phyloP scores from a whole-genome alignment of 2,113 vertebrate genomes.

The Calidris pygmaea region DNA sequence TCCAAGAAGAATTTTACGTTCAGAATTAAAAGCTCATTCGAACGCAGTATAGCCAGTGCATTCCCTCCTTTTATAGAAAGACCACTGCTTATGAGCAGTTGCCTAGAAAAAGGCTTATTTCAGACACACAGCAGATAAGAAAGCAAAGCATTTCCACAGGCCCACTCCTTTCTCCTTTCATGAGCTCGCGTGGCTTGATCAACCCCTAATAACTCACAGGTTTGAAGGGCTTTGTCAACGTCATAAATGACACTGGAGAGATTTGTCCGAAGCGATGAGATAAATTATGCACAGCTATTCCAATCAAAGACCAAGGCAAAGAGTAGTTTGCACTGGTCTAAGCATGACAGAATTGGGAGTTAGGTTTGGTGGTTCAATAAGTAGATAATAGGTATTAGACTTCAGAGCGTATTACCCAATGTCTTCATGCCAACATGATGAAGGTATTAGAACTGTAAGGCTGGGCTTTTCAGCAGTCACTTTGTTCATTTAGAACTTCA shows the following conservation, averaged over 20 bases:
- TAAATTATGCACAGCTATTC: background rate
- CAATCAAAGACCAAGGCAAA: background rate
- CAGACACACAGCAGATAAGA: background rate
- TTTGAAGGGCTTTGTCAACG: background rate
- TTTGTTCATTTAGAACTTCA: background rate
- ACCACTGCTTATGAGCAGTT: background rate
- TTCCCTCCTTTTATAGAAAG: constrained; percentile 1
- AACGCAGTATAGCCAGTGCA: background rate
- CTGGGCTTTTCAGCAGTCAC: background rate
- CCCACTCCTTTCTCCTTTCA: background rate
- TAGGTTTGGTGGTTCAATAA: background rate
- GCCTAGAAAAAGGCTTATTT: background rate
- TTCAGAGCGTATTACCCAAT: background rate
- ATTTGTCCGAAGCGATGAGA: background rate
- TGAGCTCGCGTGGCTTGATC: background rate
- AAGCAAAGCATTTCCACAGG: background rate
- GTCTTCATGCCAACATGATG: background rate
- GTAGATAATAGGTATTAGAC: background rate
- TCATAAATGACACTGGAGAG: background rate
- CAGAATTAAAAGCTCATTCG: background rate
- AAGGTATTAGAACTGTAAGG: background rate
- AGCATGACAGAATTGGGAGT: background rate
- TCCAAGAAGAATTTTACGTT: background rate
- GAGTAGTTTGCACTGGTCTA: background rate
- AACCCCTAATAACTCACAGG: background rate